These are phyloP conservation scores for Cephus nigrinus DNA, from an alignment of 2,888 invertebrate genomes.

Conservation along the genomic window DNA sequence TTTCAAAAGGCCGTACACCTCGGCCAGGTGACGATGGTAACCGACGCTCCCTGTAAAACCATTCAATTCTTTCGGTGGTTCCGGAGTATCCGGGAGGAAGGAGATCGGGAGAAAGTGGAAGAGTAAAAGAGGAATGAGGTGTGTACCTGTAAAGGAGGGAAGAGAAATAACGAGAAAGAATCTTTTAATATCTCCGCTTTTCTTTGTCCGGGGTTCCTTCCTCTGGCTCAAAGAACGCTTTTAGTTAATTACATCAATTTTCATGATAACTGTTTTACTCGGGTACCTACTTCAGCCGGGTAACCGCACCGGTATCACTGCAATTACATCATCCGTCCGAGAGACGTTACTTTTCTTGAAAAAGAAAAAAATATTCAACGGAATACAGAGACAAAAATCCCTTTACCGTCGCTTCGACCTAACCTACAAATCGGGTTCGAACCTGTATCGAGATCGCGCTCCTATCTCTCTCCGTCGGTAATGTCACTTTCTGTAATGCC, in stretches of 20 bases:
- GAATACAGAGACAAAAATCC: neutral
- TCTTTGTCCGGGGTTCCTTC: conserved; percentile 40
- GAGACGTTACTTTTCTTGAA: neutral
- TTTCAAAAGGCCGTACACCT: conserved; percentile 23
- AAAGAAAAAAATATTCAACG: neutral
- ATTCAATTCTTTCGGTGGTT: conserved; percentile 42
- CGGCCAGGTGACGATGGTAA: neutral
- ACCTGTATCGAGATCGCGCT: neutral
- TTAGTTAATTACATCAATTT: conserved; percentile 47
- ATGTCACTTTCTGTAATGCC: neutral
- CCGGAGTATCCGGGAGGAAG: conserved; percentile 21
- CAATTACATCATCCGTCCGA: neutral
- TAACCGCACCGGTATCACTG: neutral
- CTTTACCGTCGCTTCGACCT: neutral
- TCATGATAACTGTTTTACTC: conserved; percentile 27
- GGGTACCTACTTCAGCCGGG: neutral
- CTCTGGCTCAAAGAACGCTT: conserved; percentile 33
- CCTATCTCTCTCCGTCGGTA: neutral
- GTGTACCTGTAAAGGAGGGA: neutral
- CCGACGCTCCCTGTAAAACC: conserved; percentile 15
- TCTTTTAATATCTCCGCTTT: conserved; percentile 44
- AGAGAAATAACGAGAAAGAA: conserved; percentile 24
- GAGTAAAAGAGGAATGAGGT: neutral
- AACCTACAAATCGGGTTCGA: neutral
- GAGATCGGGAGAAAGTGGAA: neutral